phyloP scores from a whole-genome alignment of 2,888 invertebrate genomes.

The Chymomyza amoena region DNA sequence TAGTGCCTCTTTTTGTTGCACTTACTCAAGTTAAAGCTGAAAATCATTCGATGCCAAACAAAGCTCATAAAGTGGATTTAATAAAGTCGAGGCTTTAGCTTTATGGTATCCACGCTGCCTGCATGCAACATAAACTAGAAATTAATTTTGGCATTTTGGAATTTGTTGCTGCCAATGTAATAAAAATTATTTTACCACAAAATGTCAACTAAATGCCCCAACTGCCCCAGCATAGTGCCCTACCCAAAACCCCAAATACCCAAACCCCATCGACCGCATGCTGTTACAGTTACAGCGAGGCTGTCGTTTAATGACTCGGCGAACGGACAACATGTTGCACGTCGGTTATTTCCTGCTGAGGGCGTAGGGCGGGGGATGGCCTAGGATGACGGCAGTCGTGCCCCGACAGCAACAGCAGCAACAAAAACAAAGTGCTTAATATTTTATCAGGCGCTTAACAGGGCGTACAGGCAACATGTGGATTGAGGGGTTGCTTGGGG shows the following conservation, averaged over 20 bases:
- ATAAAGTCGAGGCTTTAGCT: background rate
- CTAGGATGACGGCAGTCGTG: too few relatives aligned
- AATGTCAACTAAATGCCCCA: constrained; percentile 44
- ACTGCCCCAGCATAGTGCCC: constrained; percentile 25
- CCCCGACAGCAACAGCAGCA: constrained; percentile 43
- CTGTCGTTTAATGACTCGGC: constrained; percentile 58
- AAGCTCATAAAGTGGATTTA: background rate
- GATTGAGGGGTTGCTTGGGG: background rate
- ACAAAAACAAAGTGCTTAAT: constrained; percentile 60
- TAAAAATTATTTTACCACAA: constrained; percentile 70
- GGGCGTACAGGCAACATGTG: constrained; percentile 46
- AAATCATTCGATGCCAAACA: background rate
- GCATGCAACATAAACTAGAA: constrained; percentile 33
- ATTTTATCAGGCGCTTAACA: constrained; percentile 62
- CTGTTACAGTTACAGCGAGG: constrained; percentile 57
- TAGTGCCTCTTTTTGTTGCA: constrained; percentile 7
- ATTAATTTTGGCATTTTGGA: constrained; percentile 34
- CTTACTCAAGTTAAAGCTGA: background rate
- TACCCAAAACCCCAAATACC: background rate
- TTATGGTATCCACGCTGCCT: background rate
- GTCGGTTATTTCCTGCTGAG: constrained; percentile 19
- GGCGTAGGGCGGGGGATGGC: background rate
- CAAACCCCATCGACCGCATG: constrained; percentile 42
- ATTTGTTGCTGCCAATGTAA: constrained; percentile 39
- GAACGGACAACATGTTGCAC: constrained; percentile 47